phyloP scores from a whole-genome alignment of 64 coral and sea anemone species.

The Acropora yongei region DNA sequence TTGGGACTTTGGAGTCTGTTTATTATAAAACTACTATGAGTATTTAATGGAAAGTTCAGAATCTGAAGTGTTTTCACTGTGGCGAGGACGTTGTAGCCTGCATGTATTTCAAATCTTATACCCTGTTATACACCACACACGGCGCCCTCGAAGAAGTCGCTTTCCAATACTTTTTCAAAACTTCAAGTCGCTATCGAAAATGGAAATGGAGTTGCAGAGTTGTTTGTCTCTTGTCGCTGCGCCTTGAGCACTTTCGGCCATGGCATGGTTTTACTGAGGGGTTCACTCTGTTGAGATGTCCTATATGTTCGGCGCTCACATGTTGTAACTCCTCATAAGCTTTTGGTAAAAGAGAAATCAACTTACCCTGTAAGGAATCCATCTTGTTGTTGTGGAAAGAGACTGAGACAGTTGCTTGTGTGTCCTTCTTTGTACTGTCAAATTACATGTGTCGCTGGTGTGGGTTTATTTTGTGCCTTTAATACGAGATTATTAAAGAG shows the following conservation, averaged over 20 bases:
- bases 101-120: constrained; percentile 4
- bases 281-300: not conserved
- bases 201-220: not conserved
- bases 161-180: not conserved
- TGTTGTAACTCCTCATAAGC: not conserved
- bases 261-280: not conserved
- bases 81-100: not conserved
- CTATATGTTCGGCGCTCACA: not conserved
- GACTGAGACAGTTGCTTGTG: not conserved
- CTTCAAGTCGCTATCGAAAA: not conserved
- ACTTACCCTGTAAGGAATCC: constrained; percentile 1
- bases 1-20: not conserved
- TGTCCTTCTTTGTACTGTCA: not conserved
- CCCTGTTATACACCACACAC: not conserved
- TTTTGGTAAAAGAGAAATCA: not conserved
- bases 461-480: not conserved
- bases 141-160: not conserved
- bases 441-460: not conserved
- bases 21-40: not conserved
- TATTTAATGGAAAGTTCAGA: not conserved
- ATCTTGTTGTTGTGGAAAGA: not conserved
- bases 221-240: constrained; percentile 1
- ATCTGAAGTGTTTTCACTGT: not conserved
- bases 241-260: not conserved
- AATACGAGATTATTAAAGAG: not conserved